Conservation (phyloP, 2,888 invertebrate genomes). For the Drosophila pseudotalamancana region DNA sequence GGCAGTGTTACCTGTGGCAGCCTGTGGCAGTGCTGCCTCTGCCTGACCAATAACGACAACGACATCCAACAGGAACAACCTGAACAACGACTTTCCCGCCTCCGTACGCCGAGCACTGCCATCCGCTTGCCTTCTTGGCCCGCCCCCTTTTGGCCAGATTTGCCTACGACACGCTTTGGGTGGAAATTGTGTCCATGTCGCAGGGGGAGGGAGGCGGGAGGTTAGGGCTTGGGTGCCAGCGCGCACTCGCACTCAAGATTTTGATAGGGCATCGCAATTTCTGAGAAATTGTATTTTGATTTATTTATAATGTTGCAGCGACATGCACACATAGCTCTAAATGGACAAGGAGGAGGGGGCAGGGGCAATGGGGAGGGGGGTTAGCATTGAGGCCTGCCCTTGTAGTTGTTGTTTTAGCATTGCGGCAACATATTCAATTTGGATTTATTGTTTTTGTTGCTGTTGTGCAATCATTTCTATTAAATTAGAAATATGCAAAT, state of each 20-base stretch:
- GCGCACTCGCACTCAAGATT: constrained; percentile 63
- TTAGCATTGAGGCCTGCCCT: constrained; percentile 30
- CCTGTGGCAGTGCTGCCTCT: constrained; percentile 8
- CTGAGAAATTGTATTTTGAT: constrained; percentile 82
- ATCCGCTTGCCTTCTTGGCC: constrained; percentile 19
- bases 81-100: constrained; percentile 78
- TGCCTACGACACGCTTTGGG: constrained; percentile 74
- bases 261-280: constrained; percentile 82
- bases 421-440: constrained; percentile 49
- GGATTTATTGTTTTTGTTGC: constrained; percentile 53
- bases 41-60: constrained; percentile 63
- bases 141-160: constrained; percentile 25
- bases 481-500: constrained; percentile 82
- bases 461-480: constrained; percentile 71
- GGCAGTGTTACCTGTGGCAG: constrained; percentile 3
- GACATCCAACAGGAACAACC: constrained; percentile 62
- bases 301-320: constrained; percentile 82
- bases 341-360: too few relatives aligned
- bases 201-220: not conserved
- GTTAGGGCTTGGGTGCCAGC: constrained; percentile 10
- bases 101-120: constrained; percentile 52
- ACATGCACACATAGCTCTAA: constrained; percentile 71
- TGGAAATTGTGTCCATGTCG: constrained; percentile 71
- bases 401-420: constrained; percentile 23
- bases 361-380: not conserved